Conservation (phyloP, 1,140 invertebrate species). For the Sitobion miscanthi region DNA sequence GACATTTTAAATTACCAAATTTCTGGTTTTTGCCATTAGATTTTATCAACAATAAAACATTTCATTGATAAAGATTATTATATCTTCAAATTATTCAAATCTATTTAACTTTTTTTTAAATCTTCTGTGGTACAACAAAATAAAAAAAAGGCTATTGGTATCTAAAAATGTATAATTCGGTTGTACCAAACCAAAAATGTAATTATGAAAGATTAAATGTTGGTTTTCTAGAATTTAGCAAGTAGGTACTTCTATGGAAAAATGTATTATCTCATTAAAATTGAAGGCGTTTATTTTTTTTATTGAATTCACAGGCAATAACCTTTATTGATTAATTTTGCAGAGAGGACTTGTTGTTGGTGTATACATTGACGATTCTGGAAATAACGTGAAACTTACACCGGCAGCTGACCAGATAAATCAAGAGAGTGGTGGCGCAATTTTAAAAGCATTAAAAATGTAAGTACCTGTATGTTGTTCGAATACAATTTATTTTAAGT, state of each 20-base stretch:
- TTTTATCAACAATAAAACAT: neutral
- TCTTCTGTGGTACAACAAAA: neutral
- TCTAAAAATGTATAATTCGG: no score
- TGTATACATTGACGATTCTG: slow-evolving; percentile 65
- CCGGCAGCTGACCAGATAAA: slow-evolving; percentile 64
- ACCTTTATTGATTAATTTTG: slow-evolving; percentile 59
- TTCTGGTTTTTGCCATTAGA: neutral
- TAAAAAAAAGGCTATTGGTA: neutral
- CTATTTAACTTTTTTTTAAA: neutral
- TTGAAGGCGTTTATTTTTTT: neutral
- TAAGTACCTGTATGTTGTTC: slow-evolving; percentile 62
- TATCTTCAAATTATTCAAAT: neutral
- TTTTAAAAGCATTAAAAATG: slow-evolving; percentile 66
- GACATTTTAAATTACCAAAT: no score
- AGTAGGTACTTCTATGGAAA: no score
- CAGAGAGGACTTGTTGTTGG: slow-evolving; percentile 68
- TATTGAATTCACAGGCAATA: neutral
- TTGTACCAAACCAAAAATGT: neutral
- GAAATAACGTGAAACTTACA: slow-evolving; percentile 64
- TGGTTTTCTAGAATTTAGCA: neutral
- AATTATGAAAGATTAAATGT: neutral
- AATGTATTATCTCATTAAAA: neutral
- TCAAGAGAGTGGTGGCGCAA: slow-evolving; percentile 64
- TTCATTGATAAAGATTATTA: neutral
- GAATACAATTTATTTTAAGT: neutral